Evolutionary conservation across 2,797 vertebrate genomes (phyloP).

Genomic region (Aplochiton taeniatus): DNA sequence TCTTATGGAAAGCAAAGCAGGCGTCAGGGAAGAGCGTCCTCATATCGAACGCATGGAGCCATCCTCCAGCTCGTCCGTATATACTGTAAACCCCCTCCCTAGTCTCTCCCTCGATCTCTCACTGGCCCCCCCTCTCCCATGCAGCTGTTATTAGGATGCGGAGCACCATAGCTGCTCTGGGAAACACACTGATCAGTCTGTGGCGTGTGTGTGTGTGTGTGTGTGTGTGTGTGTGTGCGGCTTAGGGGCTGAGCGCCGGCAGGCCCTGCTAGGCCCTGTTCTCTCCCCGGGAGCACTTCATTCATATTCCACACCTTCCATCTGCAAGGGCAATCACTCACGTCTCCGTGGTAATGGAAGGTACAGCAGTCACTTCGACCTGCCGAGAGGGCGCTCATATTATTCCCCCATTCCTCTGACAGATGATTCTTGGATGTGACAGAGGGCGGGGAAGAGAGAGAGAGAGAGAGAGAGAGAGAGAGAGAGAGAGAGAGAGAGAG

Average conservation of each 20-base stretch:
- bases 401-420: slow-evolving; percentile 68
- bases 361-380: slow-evolving; percentile 64
- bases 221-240: neutral
- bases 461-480: slow-evolving; percentile 23
- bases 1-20: slow-evolving; percentile 40
- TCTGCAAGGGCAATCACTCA: slow-evolving; percentile 60
- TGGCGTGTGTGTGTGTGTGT: too few relatives aligned
- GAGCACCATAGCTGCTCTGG: too few relatives aligned
- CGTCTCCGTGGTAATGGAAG: slow-evolving; percentile 59
- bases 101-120: too few relatives aligned
- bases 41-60: slow-evolving; percentile 31
- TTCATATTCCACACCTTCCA: slow-evolving; percentile 58
- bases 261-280: neutral
- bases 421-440: slow-evolving; percentile 61
- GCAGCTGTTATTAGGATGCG: too few relatives aligned
- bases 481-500: slow-evolving; percentile 46
- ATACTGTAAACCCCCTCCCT: too few relatives aligned
- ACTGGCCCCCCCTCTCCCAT: too few relatives aligned
- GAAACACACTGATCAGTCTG: too few relatives aligned
- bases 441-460: slow-evolving; percentile 16
- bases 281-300: slow-evolving; percentile 46
- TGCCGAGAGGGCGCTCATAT: slow-evolving; percentile 59
- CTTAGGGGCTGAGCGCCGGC: neutral
- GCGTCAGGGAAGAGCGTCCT: slow-evolving; percentile 21
- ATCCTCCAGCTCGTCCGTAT: neutral